Base-by-base conservation (phyloP, 2,113 vertebrate species). In the Uria lomvia region DNA sequence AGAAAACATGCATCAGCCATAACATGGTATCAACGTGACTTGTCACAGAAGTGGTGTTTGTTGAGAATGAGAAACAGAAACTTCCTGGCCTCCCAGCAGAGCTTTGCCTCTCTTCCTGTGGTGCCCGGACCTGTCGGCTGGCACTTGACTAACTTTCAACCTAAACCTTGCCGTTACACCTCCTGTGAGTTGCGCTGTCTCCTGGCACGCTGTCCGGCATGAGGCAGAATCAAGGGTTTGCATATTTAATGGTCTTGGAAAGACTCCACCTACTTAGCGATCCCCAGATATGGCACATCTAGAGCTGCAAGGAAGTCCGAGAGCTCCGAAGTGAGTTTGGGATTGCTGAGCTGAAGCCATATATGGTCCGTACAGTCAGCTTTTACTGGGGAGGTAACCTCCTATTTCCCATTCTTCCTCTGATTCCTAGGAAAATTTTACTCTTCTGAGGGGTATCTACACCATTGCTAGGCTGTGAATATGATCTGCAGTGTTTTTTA, bases 1-100 rank as follows among this genome's bases (percentile, higher is more conserved):
- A n/a, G 43, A 91, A 62, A 88, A 55, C 81, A 88, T 76, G 22
- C 94, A 96, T 96, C 84, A 86, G 63, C 84, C 91, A 88, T 96
- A 79, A 90, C 91, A 91, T 8, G 1, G 53, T 79, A 43, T 53
- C 94, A 76, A 14, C 80, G 55, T 79, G 71, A 83, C 58, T 56
- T 70, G 52, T 85, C 74, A 85, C n/a, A 11, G 45, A 67, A 34
- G 38, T 6, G 23, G 3, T 85, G 30, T 45, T 87, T 45, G 49
- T 40, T 63, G 45, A 59, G 52, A 75, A 42, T 24, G 58, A 77
- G 75, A 53, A 84, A 38, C 22, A 55, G 73, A 50, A 72, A n/a
- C 27, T 67, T 63, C 36, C 53, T 79, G 78, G 55, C 29, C n/a
- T 74, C 38, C 21, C 38, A 80, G 81, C 59, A 88, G 68, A 86